Conservation (phyloP, 2,797 vertebrate genomes). For the Channa striata region DNA sequence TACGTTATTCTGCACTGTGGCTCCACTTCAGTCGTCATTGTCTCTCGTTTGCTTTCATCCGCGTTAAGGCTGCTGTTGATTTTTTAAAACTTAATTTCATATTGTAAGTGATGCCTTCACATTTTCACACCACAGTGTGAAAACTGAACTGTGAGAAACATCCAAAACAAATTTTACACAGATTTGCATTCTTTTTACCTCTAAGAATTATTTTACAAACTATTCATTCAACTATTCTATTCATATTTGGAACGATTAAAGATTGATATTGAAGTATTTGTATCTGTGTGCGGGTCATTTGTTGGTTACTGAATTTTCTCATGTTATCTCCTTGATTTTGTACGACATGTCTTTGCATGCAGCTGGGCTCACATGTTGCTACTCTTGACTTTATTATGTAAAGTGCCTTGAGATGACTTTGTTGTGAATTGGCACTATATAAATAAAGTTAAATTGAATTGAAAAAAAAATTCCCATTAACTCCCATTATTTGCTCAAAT, state of each 20-base stretch:
- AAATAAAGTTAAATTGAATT: too few relatives aligned
- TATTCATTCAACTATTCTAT: background rate
- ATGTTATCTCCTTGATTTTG: background rate
- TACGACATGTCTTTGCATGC: background rate
- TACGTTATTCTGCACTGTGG: conserved; percentile 12
- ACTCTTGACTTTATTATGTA: too few relatives aligned
- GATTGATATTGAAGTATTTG: background rate
- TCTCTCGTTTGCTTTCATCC: background rate
- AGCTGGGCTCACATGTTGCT: background rate
- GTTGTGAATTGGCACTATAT: too few relatives aligned
- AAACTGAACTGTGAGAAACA: background rate
- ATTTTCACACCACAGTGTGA: conserved; percentile 1
- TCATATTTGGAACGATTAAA: background rate
- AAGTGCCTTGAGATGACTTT: too few relatives aligned
- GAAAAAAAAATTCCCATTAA: too few relatives aligned
- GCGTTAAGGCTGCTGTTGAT: background rate
- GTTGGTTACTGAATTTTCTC: background rate
- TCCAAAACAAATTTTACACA: background rate
- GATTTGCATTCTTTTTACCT: background rate
- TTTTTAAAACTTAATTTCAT: background rate
- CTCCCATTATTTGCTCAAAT: too few relatives aligned
- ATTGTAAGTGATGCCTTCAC: background rate
- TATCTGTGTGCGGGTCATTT: conserved; percentile 5
- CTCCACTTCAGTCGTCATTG: conserved; percentile 3
- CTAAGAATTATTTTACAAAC: background rate